phyloP scores from a whole-genome alignment of 2,797 vertebrate genomes.

The Sebastes baramenuke region DNA sequence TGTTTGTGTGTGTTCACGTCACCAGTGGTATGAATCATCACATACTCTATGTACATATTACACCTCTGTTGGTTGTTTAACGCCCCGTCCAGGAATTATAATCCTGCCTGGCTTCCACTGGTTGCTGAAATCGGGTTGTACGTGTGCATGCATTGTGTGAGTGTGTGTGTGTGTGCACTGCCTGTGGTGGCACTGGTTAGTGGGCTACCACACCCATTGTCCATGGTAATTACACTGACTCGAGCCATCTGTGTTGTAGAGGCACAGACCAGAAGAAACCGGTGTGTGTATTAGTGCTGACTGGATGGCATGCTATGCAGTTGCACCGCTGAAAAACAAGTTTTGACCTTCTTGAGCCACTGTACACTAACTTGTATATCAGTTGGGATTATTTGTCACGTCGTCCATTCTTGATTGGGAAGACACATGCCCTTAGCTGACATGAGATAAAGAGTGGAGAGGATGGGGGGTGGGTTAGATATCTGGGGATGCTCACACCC shows the following conservation, averaged over 20 bases:
- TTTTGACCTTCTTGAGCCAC: constrained; percentile 11
- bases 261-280: constrained; percentile 55
- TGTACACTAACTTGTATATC: neutral
- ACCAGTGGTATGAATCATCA: constrained; percentile 56
- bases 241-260: constrained; percentile 75
- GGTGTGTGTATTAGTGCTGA: constrained; percentile 32
- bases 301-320: constrained; percentile 28
- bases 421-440: constrained; percentile 17
- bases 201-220: constrained; percentile 79
- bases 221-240: constrained; percentile 76
- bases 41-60: constrained; percentile 59
- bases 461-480: constrained; percentile 44
- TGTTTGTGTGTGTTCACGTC: constrained; percentile 16
- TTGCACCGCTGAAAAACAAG: constrained; percentile 4
- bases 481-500: constrained; percentile 54
- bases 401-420: neutral
- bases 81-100: constrained; percentile 69
- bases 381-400: constrained; percentile 11
- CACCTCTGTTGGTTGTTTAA: constrained; percentile 69
- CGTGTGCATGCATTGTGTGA: constrained; percentile 32
- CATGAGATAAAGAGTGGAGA: constrained; percentile 11
- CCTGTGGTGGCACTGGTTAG: constrained; percentile 75
- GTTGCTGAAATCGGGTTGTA: constrained; percentile 53
- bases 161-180: constrained; percentile 41
- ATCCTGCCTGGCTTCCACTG: constrained; percentile 54